Evolutionary conservation across 2,113 vertebrate genomes (phyloP), one percentile per base, ranked within the genome.

Genomic region (Dicaeum eximium): DNA sequence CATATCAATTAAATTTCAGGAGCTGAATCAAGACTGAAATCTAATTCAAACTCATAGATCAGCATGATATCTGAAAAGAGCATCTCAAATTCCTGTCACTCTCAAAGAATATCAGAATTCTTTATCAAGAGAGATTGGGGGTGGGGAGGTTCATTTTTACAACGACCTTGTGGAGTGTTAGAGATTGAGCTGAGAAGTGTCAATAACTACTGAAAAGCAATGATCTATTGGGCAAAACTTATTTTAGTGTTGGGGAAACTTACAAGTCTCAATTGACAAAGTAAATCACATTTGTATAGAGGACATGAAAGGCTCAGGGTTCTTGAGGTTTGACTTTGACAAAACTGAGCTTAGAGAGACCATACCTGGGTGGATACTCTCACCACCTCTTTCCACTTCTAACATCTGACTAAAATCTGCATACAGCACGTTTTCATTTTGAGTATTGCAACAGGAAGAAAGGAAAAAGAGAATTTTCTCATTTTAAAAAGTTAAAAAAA

Each of bases 101-200:
- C 23, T 10, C 15, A 24, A 50, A 65, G 27, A 87, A 35, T 19
- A 86, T 11, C 28, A 33, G 13, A 58, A 33, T 11, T 61, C 25
- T 60, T 80, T 61, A 61, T 5, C 7, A 24, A 31, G 18, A 44
- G 28, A 31, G 5, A 31, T 17, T 54, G 4, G 4, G 10, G 18
- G 2, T 30, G 7, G 33, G 15, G 8, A 78, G 4, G 13, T 33
- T 45, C 28, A 21, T 35, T 65, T 37, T 57, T 57, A 57, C n/a
- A 73, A 14, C n/a, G n/a, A n/a, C 25, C 16, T 53, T 40, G 11
- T 25, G 4, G 86, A 53, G 16, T 25, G 2, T 40, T 30, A 60
- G 9, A 42, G 5, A 44, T 31, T 0, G 2, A 38, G 31, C 13
- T 15, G 24, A 6, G 3, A 11, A 16, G 1, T 40, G 31, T 56